Base-by-base conservation (phyloP, 1,140 invertebrate species). In the Bombus ignitus region DNA sequence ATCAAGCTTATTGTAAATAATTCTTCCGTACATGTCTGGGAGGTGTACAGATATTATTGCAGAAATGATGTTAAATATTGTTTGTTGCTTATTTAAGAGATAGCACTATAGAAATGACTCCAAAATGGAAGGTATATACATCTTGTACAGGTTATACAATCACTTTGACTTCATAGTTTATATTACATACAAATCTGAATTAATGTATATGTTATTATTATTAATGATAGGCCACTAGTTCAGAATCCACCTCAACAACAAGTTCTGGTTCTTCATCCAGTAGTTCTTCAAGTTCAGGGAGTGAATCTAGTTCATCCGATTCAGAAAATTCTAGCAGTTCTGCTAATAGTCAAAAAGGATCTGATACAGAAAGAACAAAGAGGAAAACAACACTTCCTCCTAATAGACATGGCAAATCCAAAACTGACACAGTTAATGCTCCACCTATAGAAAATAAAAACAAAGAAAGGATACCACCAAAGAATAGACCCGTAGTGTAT, bases 291-390 rank as follows among this genome's bases (percentile, higher is more conserved):
- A 97, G 96, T 88, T 97, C 97, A 75, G 96, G 96, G n/a, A 97
- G 96, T 83, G 96, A 96, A 72, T 96, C 96, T 0, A 97, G 96
- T 89, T 97, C 96, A 35, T 97, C 97, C 0, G 97, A 97, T 75
- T 96, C 97, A 0, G 97, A 96, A 71, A 97, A 97, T n/a, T 97
- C 96, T 25, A 97, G 97, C 87, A 97, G 96, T 81, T 90, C 96
- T 87, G 94, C 95, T 87, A 92, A 94, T 73, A 92, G 93, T 92
- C 85, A 95, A 91, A 95, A 95, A 92, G 90, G 89, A 83, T 92
- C 93, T 62, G 92, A 96, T 93, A 89, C 95, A 92, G 92, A 95
- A 90, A 87, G 94, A 93, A 89, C 89, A 35, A 96, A 96, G 85
- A 96, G 96, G 88, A 95, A 96, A 68, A 92, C 94, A 76, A 92